These are phyloP conservation scores for Lynx canadensis DNA, from an alignment of 2,113 vertebrate genomes.

Conservation along the genomic window DNA sequence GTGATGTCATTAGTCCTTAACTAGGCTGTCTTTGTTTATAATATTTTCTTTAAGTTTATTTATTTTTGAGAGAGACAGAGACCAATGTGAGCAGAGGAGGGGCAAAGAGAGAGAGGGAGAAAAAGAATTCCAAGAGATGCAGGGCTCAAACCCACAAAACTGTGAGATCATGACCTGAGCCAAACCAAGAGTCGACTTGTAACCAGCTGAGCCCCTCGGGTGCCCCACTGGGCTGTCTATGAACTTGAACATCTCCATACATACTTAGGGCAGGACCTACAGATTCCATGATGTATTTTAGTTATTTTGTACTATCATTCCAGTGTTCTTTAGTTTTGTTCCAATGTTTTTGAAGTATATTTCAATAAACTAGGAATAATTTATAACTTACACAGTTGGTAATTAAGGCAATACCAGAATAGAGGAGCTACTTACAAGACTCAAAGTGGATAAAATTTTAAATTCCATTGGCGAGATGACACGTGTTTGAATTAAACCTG, in stretches of 20 bases:
- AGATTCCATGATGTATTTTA: not conserved
- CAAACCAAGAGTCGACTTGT: too few species aligned
- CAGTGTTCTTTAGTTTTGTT: slow-evolving; percentile 21
- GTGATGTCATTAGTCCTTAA: not conserved
- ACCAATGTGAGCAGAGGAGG: too few species aligned
- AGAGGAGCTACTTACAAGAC: not conserved
- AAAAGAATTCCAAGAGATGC: too few species aligned
- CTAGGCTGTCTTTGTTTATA: not conserved
- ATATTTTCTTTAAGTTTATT: too few species aligned
- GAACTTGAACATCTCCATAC: not conserved
- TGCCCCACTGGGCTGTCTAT: not conserved
- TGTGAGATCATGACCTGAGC: too few species aligned
- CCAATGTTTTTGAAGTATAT: slow-evolving; percentile 31
- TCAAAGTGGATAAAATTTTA: not conserved
- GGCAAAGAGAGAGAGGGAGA: too few species aligned
- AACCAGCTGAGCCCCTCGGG: too few species aligned
- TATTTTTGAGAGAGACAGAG: too few species aligned
- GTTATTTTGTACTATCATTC: not conserved
- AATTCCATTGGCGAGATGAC: not conserved
- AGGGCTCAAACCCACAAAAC: too few species aligned
- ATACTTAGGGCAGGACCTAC: not conserved
- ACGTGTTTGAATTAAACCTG: not conserved
- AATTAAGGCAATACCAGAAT: not conserved
- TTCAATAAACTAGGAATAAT: slow-evolving; percentile 20
- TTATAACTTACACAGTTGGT: not conserved